These are phyloP conservation scores for Phylloscopus trochilus DNA, from an alignment of 2,113 vertebrate species.

Conservation along the genomic window DNA sequence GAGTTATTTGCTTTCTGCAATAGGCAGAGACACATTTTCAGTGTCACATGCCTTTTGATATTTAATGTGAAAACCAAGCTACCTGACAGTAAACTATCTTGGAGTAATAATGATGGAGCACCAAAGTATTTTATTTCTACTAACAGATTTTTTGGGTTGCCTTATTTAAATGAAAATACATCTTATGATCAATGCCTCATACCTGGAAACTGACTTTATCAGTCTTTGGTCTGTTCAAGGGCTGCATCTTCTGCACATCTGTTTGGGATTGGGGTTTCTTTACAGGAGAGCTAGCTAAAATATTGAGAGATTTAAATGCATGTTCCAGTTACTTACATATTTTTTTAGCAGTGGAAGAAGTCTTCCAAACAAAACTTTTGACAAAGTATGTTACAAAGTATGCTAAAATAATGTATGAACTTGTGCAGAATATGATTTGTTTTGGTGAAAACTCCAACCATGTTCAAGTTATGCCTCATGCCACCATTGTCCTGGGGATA, in stretches of 20 bases:
- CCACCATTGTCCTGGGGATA: not conserved
- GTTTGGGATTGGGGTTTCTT: not conserved
- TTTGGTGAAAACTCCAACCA: not conserved
- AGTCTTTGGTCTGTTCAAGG: not conserved
- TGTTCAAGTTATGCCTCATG: not conserved
- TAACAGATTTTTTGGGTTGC: not conserved
- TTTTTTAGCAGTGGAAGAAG: not conserved
- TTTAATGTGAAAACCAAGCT: slow-evolving; percentile 43
- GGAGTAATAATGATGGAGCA: not conserved
- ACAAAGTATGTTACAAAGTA: not conserved
- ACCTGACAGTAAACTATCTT: slow-evolving; percentile 25
- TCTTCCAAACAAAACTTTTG: not conserved
- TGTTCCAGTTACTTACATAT: not conserved
- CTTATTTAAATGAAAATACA: slow-evolving; percentile 36
- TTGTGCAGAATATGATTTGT: not conserved
- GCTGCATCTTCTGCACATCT: not conserved
- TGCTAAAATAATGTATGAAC: not conserved
- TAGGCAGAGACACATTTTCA: slow-evolving; percentile 32
- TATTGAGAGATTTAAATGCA: not conserved
- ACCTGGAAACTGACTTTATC: not conserved
- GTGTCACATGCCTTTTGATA: slow-evolving; percentile 34
- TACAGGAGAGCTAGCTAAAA: not conserved
- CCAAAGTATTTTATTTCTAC: not conserved
- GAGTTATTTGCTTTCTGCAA: slow-evolving; percentile 24
- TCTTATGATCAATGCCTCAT: not conserved